These are phyloP conservation scores for Plusia festucae DNA, from an alignment of 2,888 invertebrate species.

Conservation along the genomic window DNA sequence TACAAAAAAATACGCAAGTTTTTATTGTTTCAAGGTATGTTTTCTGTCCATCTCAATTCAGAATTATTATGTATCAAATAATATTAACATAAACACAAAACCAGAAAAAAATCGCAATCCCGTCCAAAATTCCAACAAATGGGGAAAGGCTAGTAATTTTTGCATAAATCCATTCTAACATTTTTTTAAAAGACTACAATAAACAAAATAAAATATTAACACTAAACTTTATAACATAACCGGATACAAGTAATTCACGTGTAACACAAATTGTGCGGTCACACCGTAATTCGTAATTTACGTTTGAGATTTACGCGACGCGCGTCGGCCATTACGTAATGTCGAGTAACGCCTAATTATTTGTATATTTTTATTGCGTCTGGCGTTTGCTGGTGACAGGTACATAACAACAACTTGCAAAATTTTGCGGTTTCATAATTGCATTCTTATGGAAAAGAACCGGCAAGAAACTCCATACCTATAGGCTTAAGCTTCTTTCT, in stretches of 20 bases:
- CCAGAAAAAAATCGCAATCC: neutral
- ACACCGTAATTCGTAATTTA: slow-evolving; percentile 48
- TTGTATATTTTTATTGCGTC: slow-evolving; percentile 34
- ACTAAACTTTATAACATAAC: slow-evolving; percentile 34
- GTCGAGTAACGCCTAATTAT: slow-evolving; percentile 21
- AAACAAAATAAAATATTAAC: slow-evolving; percentile 26
- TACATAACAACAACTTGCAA: too few species aligned
- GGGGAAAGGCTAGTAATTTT: neutral
- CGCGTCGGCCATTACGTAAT: neutral
- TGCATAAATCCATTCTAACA: slow-evolving; percentile 9
- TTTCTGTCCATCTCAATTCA: too few species aligned
- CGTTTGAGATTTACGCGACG: slow-evolving; percentile 32
- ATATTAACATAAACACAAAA: neutral
- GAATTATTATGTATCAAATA: too few species aligned
- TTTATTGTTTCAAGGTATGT: too few species aligned
- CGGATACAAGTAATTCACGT: slow-evolving; percentile 55
- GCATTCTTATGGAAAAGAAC: too few species aligned
- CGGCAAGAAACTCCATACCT: too few species aligned
- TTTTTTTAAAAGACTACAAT: slow-evolving; percentile 14
- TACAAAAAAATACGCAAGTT: too few species aligned
- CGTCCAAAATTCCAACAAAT: neutral
- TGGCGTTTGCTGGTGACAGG: too few species aligned
- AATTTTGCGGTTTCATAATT: too few species aligned
- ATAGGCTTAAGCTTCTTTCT: too few species aligned
- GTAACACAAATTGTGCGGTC: slow-evolving; percentile 40